Percentiles rank a stretch among this genome's conserved stretches.
Evolutionary conservation across 2,113 vertebrate species (phyloP).

Genomic region (Rhagologus leucostigma): DNA sequence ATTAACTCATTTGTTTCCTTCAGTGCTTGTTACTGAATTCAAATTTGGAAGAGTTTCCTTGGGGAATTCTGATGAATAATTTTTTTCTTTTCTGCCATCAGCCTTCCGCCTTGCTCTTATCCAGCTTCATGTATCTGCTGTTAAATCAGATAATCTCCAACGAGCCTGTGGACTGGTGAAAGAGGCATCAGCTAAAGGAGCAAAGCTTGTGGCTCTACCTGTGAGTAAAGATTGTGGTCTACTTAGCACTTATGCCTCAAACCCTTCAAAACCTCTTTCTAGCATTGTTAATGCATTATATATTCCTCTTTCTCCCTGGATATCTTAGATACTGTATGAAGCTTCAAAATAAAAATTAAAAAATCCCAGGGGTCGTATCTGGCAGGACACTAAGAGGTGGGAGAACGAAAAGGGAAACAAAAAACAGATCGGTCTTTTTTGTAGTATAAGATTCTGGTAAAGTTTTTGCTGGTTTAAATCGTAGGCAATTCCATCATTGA

Average conservation of each 20-base stretch:
- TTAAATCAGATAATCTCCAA: slow-evolving; percentile 87
- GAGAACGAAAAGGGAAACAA: neutral
- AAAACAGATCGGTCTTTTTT: neutral
- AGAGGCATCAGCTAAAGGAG: slow-evolving; percentile 83
- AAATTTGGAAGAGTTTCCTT: neutral
- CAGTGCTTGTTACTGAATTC: neutral
- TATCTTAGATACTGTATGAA: neutral
- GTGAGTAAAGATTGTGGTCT: slow-evolving; percentile 73
- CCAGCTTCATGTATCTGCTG: slow-evolving; percentile 83
- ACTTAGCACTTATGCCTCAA: neutral
- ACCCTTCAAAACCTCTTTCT: neutral
- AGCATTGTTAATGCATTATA: neutral
- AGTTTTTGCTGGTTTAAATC: neutral
- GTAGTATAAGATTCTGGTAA: neutral
- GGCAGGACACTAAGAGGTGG: neutral
- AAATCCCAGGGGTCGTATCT: neutral
- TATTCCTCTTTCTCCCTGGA: neutral
- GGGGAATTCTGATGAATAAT: neutral
- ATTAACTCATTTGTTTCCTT: neutral
- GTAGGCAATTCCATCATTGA: neutral
- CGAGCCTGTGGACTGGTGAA: slow-evolving; percentile 79
- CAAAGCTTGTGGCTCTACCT: slow-evolving; percentile 87
- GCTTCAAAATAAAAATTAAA: neutral
- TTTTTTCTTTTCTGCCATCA: slow-evolving; percentile 48
- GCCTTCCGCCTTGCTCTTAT: slow-evolving; percentile 91